A percentile compares a stretch with the other conserved stretches of the same genome.
Conservation (phyloP, 2,113 vertebrate genomes). For the Orientallactaga bullata region DNA sequence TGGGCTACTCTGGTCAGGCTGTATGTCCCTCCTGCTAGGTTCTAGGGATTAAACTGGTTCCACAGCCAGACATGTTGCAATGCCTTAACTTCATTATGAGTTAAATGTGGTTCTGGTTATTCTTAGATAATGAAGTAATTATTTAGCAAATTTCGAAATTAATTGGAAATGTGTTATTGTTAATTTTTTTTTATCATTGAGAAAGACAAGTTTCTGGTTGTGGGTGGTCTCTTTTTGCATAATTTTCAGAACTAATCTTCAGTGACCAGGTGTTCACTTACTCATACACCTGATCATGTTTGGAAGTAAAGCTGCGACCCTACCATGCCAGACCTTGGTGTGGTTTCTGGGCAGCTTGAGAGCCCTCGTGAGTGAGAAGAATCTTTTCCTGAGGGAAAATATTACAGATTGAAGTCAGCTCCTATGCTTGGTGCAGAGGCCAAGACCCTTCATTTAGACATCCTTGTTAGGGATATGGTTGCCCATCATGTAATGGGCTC, state of each 20-base stretch:
- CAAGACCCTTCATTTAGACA: neutral
- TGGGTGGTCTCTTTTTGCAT: slow-evolving; percentile 14
- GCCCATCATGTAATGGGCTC: rapidly evolving
- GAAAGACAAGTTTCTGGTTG: slow-evolving; percentile 9
- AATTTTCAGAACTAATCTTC: neutral
- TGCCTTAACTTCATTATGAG: slow-evolving; percentile 34
- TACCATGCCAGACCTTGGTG: neutral
- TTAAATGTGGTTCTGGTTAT: slow-evolving; percentile 61
- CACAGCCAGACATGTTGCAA: slow-evolving; percentile 35
- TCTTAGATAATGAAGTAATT: slow-evolving; percentile 38
- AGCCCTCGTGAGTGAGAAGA: rapidly evolving
- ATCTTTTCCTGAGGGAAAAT: neutral
- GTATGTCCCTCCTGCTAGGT: neutral
- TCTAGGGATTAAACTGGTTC: neutral
- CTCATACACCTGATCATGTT: rapidly evolving
- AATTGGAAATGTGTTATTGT: neutral
- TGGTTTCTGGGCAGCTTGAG: neutral
- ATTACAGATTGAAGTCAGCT: neutral
- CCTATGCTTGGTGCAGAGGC: neutral
- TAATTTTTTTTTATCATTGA: neutral
- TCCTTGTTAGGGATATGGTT: rapidly evolving
- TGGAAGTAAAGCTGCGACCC: neutral
- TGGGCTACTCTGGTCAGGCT: neutral
- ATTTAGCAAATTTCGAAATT: slow-evolving; percentile 35
- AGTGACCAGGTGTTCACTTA: neutral